Evolutionary conservation across 2,888 invertebrate genomes (phyloP).

Genomic region (Chelonus formosanus): DNA sequence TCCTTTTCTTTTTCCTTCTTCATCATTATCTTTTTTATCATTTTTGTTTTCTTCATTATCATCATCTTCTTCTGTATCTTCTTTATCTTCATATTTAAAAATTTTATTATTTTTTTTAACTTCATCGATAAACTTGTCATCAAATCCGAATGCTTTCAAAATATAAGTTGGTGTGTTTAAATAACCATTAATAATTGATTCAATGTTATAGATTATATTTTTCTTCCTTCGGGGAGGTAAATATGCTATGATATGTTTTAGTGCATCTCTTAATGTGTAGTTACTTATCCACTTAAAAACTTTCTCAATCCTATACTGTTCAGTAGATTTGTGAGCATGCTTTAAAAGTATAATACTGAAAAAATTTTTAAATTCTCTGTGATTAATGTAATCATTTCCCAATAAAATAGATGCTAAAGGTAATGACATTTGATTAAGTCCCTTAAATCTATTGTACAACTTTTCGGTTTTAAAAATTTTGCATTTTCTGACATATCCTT

Average conservation of each 20-base stretch:
- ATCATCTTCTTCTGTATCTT: conserved; percentile 36
- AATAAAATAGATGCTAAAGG: conserved; percentile 84
- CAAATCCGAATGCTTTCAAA: conserved; percentile 68
- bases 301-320: conserved; percentile 76
- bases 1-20: conserved; percentile 46
- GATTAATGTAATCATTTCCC: conserved; percentile 89
- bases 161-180: conserved; percentile 70
- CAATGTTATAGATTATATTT: conserved; percentile 69
- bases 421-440: conserved; percentile 73
- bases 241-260: conserved; percentile 73
- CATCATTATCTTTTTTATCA: conserved; percentile 43
- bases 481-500: conserved; percentile 70
- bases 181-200: conserved; percentile 74
- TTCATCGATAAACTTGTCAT: conserved; percentile 37
- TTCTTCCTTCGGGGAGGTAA: conserved; percentile 69
- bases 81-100: conserved; percentile 47
- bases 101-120: conserved; percentile 29
- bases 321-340: conserved; percentile 60
- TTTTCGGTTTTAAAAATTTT: conserved; percentile 78
- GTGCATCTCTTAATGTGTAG: conserved; percentile 75
- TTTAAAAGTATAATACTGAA: conserved; percentile 69
- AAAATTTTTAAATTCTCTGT: conserved; percentile 75
- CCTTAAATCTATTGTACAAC: conserved; percentile 73
- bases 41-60: conserved; percentile 36
- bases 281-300: conserved; percentile 80